Evolutionary conservation across 2,113 vertebrate species (phyloP).

Genomic region (Pelodiscus sinensis): DNA sequence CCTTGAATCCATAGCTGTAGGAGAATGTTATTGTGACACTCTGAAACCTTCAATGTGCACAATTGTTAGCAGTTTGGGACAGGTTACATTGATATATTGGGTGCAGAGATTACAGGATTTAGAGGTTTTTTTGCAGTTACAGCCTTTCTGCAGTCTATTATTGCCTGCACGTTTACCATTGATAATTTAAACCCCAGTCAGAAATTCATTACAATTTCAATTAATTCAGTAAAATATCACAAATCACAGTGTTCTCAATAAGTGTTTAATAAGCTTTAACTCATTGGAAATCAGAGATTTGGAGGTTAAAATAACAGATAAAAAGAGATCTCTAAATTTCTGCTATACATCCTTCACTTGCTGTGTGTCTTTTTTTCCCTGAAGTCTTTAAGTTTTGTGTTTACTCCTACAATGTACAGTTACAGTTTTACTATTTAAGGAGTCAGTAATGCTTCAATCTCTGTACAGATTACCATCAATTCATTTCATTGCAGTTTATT

Average conservation of each 20-base stretch:
- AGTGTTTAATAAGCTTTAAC: background rate
- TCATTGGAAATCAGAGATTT: slow-evolving; percentile 11
- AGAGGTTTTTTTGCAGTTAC: background rate
- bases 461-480: background rate
- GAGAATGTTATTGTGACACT: background rate
- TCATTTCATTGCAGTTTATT: background rate
- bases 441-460: background rate
- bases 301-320: background rate
- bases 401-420: background rate
- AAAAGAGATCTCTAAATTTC: background rate
- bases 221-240: background rate
- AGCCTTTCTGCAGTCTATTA: background rate
- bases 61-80: background rate
- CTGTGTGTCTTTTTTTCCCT: background rate
- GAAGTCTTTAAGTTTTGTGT: background rate
- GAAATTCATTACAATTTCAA: background rate
- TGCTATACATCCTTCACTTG: background rate
- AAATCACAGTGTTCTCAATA: background rate
- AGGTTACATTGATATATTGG: background rate
- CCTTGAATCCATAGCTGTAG: background rate
- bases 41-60: background rate
- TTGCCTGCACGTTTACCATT: background rate
- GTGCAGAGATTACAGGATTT: background rate
- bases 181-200: background rate
- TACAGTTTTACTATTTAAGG: background rate